Evolutionary conservation across 2,888 invertebrate species (phyloP).

Genomic region (Lamellibrachia columna): DNA sequence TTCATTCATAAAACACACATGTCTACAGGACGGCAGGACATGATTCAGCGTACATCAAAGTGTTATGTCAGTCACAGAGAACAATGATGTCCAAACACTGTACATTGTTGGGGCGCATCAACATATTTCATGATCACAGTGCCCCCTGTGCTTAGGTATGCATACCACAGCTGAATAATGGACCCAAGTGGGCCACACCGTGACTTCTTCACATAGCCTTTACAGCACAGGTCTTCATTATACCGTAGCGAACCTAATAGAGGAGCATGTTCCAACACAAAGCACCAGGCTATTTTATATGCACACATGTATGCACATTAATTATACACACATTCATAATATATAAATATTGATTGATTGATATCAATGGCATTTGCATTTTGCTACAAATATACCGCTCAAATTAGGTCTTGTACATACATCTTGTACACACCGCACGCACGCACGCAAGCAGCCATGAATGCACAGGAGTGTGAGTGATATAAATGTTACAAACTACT

Average conservation of each 20-base stretch:
- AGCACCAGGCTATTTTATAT: not conserved
- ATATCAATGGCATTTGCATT: no score
- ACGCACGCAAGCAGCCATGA: no score
- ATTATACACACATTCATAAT: no score
- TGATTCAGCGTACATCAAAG: slow-evolving; percentile 3
- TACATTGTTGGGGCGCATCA: not conserved
- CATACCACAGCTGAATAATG: not conserved
- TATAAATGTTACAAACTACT: no score
- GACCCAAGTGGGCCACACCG: not conserved
- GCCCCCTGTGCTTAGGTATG: not conserved
- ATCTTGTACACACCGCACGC: no score
- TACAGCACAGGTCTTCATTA: not conserved
- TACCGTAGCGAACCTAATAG: not conserved
- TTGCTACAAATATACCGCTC: no score
- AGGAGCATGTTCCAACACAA: not conserved
- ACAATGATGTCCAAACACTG: not conserved
- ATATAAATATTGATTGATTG: no score
- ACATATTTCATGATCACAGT: not conserved
- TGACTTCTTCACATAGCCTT: not conserved
- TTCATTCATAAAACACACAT: slow-evolving; percentile 16
- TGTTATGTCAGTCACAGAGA: not conserved
- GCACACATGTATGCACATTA: not conserved
- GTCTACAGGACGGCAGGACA: not conserved
- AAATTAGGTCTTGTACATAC: no score
- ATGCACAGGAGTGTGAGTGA: no score